Evolutionary conservation across 2,797 vertebrate species (phyloP).

Genomic region (Sebastes goodei): DNA sequence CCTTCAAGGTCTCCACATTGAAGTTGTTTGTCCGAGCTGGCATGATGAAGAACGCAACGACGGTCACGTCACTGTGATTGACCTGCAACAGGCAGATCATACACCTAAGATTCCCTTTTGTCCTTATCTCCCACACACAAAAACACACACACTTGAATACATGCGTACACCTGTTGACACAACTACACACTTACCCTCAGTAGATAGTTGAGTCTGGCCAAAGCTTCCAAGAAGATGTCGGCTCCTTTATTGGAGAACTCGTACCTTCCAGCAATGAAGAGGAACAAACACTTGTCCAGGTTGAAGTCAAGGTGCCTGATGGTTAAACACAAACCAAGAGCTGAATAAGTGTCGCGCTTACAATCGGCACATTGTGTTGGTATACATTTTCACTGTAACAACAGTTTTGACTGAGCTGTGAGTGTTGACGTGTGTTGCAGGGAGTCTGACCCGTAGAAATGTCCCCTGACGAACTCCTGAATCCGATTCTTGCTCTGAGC

Average conservation of each 20-base stretch:
- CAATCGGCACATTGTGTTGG: not conserved
- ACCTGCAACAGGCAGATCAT: conserved; percentile 76
- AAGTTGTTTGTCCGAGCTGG: conserved; percentile 95
- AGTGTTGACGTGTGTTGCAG: not conserved
- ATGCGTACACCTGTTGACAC: not conserved
- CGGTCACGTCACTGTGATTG: conserved; percentile 89
- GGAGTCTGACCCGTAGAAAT: conserved; percentile 90
- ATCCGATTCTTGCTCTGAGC: conserved; percentile 94
- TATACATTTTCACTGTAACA: not conserved
- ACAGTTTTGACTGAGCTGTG: not conserved
- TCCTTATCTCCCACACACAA: not conserved
- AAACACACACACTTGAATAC: not conserved
- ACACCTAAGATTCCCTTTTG: not conserved
- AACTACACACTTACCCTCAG: conserved; percentile 81
- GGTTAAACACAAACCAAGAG: conserved; percentile 4
- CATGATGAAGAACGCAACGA: conserved; percentile 95
- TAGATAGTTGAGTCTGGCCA: conserved; percentile 93
- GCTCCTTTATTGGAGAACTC: conserved; percentile 96
- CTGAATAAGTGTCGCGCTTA: not conserved
- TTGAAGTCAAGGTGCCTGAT: conserved; percentile 92
- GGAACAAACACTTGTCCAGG: conserved; percentile 93
- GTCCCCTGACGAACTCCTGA: conserved; percentile 94
- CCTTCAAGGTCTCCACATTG: conserved; percentile 94
- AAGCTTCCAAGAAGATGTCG: conserved; percentile 90
- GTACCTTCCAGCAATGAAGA: conserved; percentile 94